Evolutionary conservation across 2,797 vertebrate genomes (phyloP), one percentile per base, ranked within the genome.

Genomic region (Peromyscus melanophrys): DNA sequence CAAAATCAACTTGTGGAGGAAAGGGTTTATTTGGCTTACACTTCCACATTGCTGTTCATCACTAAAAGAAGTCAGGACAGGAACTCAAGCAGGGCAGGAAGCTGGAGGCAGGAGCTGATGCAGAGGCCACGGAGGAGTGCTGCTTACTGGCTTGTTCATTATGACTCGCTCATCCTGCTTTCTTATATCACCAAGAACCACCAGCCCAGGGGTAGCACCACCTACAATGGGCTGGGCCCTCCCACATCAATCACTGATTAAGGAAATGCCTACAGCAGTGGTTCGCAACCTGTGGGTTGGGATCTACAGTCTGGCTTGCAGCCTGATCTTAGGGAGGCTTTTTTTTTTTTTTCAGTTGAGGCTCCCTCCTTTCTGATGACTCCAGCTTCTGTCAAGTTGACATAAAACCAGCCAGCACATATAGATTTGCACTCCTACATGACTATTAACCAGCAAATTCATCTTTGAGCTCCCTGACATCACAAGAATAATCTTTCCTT

Each of bases 391-490:
- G 63, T 86, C 43, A n/a, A n/a, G 12, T 67, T 69, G 63, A 69
- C 43, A 85, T 67, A n/a, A 52, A 86, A 34, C 12, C 67, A 34
- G 12, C 46, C 31, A 23, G 83, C 6, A 52, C 31, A 25, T 69
- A 59, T 31, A n/a, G 46, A 9, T 43, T 49, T 89, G 75, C 27
- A 14, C 57, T 91, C 14, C 40, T 61, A 34, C 40, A 8, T 34
- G 34, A 37, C 89, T 90, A 82, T 73, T 95, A 71, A 92, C 27
- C 5, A 94, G 52, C 8, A 77, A 69, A 67, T 81, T 95, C 59
- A 46, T 23, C 78, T 91, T 92, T 93, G 90, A 90, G 59, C 29
- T 92, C 88, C 75, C 65, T 88, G 40, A 40, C 59, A 96, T 88
- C 61, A 63, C 90, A 96, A 82, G 67, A 83, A 90, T 65, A 34